phyloP scores from a whole-genome alignment of 2,888 invertebrate genomes.

The Prenolepis imparis region DNA sequence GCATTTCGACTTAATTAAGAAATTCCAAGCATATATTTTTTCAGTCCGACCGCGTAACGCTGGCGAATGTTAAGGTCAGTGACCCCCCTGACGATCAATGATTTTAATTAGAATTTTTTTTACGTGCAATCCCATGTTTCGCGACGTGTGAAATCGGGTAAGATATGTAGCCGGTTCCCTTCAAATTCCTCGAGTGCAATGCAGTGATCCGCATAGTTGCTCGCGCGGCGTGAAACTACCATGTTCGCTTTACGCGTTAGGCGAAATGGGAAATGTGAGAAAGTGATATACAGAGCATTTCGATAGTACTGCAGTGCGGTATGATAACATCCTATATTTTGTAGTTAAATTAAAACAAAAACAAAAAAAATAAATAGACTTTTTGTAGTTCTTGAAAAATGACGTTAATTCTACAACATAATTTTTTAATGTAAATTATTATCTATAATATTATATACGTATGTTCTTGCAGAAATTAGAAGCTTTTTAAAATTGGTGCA shows the following conservation, averaged over 20 bases:
- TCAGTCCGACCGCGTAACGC: constrained; percentile 4
- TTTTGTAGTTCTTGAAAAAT: not conserved
- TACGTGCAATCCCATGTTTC: constrained; percentile 59
- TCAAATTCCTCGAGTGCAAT: constrained; percentile 74
- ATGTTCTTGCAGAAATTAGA: not conserved
- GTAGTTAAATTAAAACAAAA: not conserved
- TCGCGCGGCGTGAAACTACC: constrained; percentile 72
- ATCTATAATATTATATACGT: constrained; percentile 7
- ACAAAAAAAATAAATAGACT: not conserved
- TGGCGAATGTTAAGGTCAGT: constrained; percentile 37
- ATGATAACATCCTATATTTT: constrained; percentile 22
- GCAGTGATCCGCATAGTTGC: constrained; percentile 73
- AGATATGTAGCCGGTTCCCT: constrained; percentile 65
- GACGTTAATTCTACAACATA: not conserved
- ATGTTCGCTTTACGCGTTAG: constrained; percentile 40
- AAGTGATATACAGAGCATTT: constrained; percentile 39
- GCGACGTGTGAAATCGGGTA: constrained; percentile 72
- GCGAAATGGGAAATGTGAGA: constrained; percentile 54
- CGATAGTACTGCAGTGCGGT: constrained; percentile 15
- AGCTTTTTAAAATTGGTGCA: not conserved
- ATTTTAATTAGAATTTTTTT: constrained; percentile 74
- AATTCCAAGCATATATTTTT: constrained; percentile 40
- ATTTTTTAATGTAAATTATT: not conserved
- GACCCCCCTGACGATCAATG: constrained; percentile 37
- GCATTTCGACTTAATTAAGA: constrained; percentile 42